These are phyloP conservation scores for Leptopterna dolabrata DNA, from an alignment of 2,888 invertebrate genomes.

Conservation along the genomic window DNA sequence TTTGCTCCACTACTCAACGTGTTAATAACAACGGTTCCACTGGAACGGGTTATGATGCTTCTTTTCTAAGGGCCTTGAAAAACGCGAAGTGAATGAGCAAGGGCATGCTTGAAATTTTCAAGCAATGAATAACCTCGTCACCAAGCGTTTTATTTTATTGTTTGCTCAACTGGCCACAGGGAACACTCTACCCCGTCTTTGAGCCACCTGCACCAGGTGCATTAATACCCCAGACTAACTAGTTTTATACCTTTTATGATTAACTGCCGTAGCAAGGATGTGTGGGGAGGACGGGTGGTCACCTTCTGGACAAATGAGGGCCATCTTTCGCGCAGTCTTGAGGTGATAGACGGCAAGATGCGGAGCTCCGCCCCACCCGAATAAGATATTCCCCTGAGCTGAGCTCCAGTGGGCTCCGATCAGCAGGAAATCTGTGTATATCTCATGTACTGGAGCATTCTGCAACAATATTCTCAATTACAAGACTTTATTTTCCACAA, in stretches of 20 bases:
- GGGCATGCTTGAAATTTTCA: too few relatives aligned
- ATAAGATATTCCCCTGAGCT: constrained; percentile 58
- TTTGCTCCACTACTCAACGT: too few relatives aligned
- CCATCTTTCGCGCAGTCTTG: not conserved
- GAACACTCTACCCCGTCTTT: too few relatives aligned
- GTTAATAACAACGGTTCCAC: too few relatives aligned
- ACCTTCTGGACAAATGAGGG: constrained; percentile 32
- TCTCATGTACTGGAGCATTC: constrained; percentile 38
- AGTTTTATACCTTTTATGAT: constrained; percentile 28
- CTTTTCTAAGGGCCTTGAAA: too few relatives aligned
- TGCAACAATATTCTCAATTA: not conserved
- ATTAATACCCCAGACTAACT: not conserved
- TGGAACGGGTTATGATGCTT: too few relatives aligned
- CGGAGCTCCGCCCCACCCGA: constrained; percentile 56
- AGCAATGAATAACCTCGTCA: too few relatives aligned
- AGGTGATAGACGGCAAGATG: constrained; percentile 32
- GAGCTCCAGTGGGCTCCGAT: constrained; percentile 60
- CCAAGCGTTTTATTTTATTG: too few relatives aligned
- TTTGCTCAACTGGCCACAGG: too few relatives aligned
- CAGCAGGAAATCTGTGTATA: constrained; percentile 47
- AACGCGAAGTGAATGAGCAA: too few relatives aligned
- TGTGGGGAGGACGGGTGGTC: constrained; percentile 17
- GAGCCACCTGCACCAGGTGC: too few relatives aligned
- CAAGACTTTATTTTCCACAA: not conserved
- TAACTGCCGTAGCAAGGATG: constrained; percentile 17